Evolutionary conservation across 1,140 invertebrate genomes (phyloP), one percentile per base, ranked within the genome.

Genomic region (Panonychus citri): DNA sequence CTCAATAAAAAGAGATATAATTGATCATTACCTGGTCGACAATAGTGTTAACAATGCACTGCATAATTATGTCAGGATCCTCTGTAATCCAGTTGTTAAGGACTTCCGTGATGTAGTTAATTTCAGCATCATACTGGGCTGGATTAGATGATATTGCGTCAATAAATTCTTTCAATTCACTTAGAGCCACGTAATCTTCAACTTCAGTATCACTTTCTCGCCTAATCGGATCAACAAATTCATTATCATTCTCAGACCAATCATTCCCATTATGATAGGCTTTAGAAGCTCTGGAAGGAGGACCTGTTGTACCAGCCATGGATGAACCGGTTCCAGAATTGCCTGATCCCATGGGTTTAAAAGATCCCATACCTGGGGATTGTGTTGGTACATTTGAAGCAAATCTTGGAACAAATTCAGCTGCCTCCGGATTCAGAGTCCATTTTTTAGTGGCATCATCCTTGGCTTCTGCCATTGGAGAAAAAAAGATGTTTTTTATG

Each of bases 101-200:
- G n/a, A 57, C 42, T 2, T 39, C 34, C 4, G 59, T 60, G 15
- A 60, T 25, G 13, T 54, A 42, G n/a, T 21, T 24, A 4, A 57
- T 34, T 10, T 30, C 19, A 15, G 10, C 21, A 25, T 60, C 59
- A 46, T 60, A 60, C 10, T 21, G 34, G 4, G 19, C 50, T n/a
- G 59, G 59, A 12, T 57, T 50, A 49, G 27, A 50, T 7, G 59
- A 57, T n/a, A 60, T 57, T 5, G 17, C 10, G 40, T 53, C 50
- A 51, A 60, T 60, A 26, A 60, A 57, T 54, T 60, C 55, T 48
- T 57, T 57, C 37, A 60, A 54, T 54, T 60, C 59, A 30, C 26
- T 46, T 7, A 60, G 34, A 13, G 62, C 56, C 46, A 63, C 56
- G 50, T 62, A 62, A 52, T 63, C 62, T 27, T 62, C 55, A 24